phyloP scores from a whole-genome alignment of 2,113 vertebrate species.

The Neotoma lepida region DNA sequence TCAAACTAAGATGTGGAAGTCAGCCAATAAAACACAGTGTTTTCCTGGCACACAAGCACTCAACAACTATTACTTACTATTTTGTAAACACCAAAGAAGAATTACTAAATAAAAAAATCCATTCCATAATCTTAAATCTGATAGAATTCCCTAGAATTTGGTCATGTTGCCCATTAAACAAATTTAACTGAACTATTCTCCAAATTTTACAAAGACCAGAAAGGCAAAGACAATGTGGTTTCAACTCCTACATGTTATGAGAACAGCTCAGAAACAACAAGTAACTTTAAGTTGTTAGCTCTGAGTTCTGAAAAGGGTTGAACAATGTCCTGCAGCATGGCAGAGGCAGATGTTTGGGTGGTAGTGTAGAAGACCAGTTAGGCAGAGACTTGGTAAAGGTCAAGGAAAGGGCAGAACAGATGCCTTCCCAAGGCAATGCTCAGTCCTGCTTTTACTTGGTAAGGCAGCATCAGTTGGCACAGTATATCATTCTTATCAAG shows the following conservation, averaged over 20 bases:
- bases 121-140: neutral
- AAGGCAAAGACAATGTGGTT: neutral
- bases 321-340: neutral
- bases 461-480: neutral
- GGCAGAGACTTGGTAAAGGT: neutral
- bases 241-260: neutral
- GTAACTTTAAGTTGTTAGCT: neutral
- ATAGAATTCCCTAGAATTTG: neutral
- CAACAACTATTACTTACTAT: neutral
- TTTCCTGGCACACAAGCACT: neutral
- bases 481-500: neutral
- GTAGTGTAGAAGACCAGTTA: neutral
- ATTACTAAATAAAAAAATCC: neutral
- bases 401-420: neutral
- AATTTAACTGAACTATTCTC: neutral
- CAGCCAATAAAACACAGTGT: neutral
- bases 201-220: neutral
- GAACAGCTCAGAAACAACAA: neutral
- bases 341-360: neutral
- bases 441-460: neutral
- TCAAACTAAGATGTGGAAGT: neutral
- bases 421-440: neutral
- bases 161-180: neutral
- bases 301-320: neutral
- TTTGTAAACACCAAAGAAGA: neutral